Conservation (phyloP, 2,888 invertebrate species). For the Seira sanloemensis region DNA sequence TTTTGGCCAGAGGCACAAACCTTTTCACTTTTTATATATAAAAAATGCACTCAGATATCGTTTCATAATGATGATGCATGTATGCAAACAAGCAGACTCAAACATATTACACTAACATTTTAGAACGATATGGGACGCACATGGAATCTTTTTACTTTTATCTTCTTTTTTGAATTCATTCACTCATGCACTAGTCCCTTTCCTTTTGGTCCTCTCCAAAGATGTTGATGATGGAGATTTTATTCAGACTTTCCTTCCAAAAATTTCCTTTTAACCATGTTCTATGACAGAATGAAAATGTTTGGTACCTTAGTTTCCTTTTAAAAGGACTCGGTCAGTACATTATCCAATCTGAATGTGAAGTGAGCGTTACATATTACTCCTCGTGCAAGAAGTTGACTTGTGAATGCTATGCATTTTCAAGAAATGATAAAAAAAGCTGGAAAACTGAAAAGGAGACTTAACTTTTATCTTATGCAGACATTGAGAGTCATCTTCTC, state of each 20-base stretch:
- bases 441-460: slow-evolving; percentile 11
- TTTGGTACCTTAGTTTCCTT: neutral
- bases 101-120: neutral
- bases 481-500: slow-evolving; percentile 42
- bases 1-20: slow-evolving; percentile 5
- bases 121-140: slow-evolving; percentile 27
- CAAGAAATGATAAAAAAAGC: slow-evolving; percentile 14
- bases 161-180: slow-evolving; percentile 40
- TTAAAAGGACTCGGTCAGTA: slow-evolving; percentile 2
- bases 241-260: slow-evolving; percentile 13
- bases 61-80: slow-evolving; percentile 14
- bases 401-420: neutral
- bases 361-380: neutral
- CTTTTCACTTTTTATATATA: neutral
- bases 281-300: neutral
- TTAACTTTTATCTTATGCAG: slow-evolving; percentile 37
- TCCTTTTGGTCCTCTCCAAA: neutral
- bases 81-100: neutral
- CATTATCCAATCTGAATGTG: slow-evolving; percentile 32
- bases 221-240: slow-evolving; percentile 13
- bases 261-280: neutral
- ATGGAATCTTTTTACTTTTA: slow-evolving; percentile 42
- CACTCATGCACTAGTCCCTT: slow-evolving; percentile 28
- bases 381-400: neutral
- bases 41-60: neutral